Percentiles rank a stretch among this genome's conserved stretches.
phyloP scores from a whole-genome alignment of 2,888 invertebrate genomes.

The Himalopsyche kuldschensis region DNA sequence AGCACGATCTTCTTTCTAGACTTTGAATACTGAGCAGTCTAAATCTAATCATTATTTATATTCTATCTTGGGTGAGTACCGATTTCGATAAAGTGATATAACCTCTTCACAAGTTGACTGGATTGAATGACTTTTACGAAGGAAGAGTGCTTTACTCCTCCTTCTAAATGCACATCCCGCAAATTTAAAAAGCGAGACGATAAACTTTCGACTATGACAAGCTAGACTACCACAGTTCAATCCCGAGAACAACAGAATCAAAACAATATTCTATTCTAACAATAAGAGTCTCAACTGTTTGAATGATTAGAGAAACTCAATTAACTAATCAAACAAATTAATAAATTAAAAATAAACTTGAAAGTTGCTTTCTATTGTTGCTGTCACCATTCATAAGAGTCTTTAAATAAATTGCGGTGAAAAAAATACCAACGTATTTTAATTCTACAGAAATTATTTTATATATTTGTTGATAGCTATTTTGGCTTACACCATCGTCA shows the following conservation, averaged over 20 bases:
- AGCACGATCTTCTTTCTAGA: background rate
- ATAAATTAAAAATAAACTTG: no score
- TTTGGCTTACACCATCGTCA: no score
- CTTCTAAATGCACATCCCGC: slow-evolving; percentile 8
- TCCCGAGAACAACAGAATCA: background rate
- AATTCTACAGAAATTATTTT: no score
- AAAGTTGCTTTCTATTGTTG: no score
- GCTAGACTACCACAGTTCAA: background rate
- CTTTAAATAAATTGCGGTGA: no score
- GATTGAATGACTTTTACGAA: slow-evolving; percentile 5
- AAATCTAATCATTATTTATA: background rate
- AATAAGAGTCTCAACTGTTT: no score
- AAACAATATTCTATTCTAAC: no score
- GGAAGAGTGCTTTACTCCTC: background rate
- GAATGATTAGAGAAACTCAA: no score
- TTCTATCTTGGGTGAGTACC: background rate
- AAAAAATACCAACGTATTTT: no score
- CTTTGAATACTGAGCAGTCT: background rate
- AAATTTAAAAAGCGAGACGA: slow-evolving; percentile 17
- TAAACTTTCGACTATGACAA: background rate
- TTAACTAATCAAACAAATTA: no score
- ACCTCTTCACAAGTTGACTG: background rate
- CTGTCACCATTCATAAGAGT: no score
- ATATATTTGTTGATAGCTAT: no score
- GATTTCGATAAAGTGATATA: slow-evolving; percentile 1